These are phyloP conservation scores for Alosa alosa DNA, from an alignment of 2,113 vertebrate species.

Conservation along the genomic window DNA sequence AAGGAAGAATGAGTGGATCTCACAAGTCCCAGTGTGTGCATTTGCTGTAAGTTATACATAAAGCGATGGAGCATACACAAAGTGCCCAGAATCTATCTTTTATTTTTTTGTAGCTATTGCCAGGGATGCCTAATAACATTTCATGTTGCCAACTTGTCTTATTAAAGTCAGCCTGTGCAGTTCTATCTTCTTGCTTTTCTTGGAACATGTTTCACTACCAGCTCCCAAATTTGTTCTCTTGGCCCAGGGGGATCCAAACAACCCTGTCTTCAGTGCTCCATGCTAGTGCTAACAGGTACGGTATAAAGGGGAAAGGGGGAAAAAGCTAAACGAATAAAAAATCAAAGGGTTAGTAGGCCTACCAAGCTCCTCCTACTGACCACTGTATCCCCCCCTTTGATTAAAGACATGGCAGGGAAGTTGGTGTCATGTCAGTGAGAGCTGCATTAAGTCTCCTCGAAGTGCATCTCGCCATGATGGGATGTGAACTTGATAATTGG, in stretches of 20 bases:
- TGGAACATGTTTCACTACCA: not conserved
- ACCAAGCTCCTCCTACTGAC: not conserved
- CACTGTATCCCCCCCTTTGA: not conserved
- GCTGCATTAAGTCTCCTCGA: not conserved
- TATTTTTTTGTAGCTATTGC: not conserved
- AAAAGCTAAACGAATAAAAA: not conserved
- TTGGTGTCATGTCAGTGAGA: not conserved
- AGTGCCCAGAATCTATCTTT: not conserved
- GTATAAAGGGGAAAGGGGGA: not conserved
- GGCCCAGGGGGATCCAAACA: not conserved
- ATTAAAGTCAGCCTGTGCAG: not conserved
- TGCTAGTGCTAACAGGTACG: not conserved
- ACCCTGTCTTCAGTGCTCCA: not conserved
- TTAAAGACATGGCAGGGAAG: not conserved
- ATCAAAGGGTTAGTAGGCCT: not conserved
- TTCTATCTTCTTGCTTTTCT: not conserved
- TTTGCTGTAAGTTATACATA: not conserved
- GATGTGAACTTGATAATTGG: conserved; percentile 42
- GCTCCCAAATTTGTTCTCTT: not conserved
- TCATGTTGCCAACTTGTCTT: not conserved
- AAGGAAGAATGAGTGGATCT: not conserved
- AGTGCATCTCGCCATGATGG: conserved; percentile 8
- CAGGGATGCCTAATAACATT: not conserved
- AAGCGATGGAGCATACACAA: not conserved
- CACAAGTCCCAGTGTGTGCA: not conserved